Conservation (phyloP, 2,797 vertebrate species). For the Galagoides demidoff region DNA sequence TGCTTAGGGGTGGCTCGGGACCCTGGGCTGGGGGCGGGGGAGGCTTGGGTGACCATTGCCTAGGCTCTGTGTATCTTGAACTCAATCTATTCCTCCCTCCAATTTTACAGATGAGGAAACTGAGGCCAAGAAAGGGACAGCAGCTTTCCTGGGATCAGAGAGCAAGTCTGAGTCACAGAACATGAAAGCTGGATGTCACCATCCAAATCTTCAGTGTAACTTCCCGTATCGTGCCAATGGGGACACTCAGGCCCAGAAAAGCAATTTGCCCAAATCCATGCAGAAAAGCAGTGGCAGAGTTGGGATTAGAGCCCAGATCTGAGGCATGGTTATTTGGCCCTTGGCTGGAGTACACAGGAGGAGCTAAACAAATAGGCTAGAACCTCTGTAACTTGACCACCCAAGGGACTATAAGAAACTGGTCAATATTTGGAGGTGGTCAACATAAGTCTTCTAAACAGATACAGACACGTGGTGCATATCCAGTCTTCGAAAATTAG, state of each 20-base stretch:
- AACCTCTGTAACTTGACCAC: too few relatives aligned
- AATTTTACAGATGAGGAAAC: constrained; percentile 68
- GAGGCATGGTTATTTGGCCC: background rate
- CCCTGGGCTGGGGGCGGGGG: constrained; percentile 60
- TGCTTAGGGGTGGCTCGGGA: constrained; percentile 65
- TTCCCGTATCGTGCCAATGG: background rate
- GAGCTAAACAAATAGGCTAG: background rate
- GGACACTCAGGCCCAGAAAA: background rate
- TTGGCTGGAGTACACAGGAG: background rate
- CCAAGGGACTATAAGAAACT: too few relatives aligned
- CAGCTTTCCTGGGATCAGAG: background rate
- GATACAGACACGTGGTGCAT: too few relatives aligned
- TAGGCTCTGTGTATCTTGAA: background rate
- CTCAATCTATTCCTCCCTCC: background rate
- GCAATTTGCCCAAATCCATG: background rate
- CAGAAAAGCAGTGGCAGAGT: background rate
- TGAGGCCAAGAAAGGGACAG: constrained; percentile 8
- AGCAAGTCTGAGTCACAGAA: background rate
- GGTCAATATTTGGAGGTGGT: too few relatives aligned
- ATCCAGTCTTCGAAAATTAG: too few relatives aligned
- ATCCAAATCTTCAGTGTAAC: background rate
- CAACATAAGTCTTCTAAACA: too few relatives aligned
- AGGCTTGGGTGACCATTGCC: background rate
- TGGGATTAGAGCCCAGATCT: background rate
- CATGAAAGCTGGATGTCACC: background rate